Percentiles rank a stretch among this genome's conserved stretches.
phyloP scores from a whole-genome alignment of 2,113 vertebrate genomes.

The Caretta caretta region DNA sequence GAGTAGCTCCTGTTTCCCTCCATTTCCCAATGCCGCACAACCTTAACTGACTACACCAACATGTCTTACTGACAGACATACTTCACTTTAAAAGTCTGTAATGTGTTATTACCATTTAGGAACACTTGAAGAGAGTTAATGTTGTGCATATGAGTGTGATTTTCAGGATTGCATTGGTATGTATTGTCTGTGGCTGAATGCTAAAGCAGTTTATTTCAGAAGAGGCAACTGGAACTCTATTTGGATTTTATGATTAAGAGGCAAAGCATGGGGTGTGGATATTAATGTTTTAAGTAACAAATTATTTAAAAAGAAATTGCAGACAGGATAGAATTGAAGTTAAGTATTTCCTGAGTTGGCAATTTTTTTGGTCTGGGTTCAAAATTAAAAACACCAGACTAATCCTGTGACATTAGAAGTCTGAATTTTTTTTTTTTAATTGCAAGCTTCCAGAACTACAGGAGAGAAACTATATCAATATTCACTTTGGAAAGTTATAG shows the following conservation, averaged over 20 bases:
- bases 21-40: not conserved
- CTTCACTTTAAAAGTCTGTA: not conserved
- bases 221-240: not conserved
- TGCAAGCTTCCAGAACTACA: not conserved
- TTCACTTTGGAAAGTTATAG: not conserved
- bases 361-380: not conserved
- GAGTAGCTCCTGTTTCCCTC: not conserved
- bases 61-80: not conserved
- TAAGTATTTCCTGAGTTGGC: not conserved
- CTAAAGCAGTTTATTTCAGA: not conserved
- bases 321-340: not conserved
- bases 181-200: not conserved
- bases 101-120: not conserved
- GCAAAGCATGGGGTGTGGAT: not conserved
- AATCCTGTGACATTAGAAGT: not conserved
- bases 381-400: not conserved
- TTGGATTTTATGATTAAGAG: not conserved
- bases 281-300: not conserved
- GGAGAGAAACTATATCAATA: not conserved
- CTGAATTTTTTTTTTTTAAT: not conserved
- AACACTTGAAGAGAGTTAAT: not conserved
- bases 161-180: not conserved
- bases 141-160: not conserved
- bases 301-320: not conserved
- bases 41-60: not conserved